Percentiles rank a stretch among this genome's conserved stretches.
phyloP scores from a whole-genome alignment of 2,888 invertebrate genomes.

The Calameuta idolon region DNA sequence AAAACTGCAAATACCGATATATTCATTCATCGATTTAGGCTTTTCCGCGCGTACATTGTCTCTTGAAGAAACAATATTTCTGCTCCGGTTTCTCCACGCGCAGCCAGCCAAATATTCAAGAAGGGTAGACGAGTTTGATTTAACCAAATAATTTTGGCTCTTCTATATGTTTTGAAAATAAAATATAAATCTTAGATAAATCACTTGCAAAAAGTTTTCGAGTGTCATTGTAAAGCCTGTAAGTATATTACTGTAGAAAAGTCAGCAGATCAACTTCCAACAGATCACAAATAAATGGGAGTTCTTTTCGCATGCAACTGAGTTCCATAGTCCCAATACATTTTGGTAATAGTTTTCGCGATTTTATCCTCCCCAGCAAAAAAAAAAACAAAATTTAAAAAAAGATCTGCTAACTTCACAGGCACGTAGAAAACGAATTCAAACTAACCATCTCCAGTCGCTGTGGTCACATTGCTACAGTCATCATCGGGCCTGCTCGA shows the following conservation, averaged over 20 bases:
- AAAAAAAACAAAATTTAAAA: too few relatives aligned
- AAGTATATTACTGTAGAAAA: neutral
- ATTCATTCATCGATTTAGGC: neutral
- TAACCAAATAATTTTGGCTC: neutral
- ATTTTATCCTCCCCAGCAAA: too few relatives aligned
- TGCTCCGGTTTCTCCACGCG: neutral
- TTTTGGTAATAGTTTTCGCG: too few relatives aligned
- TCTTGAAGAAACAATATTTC: neutral
- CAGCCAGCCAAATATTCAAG: neutral
- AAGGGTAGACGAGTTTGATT: neutral
- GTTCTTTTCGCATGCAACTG: too few relatives aligned
- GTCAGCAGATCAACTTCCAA: too few relatives aligned
- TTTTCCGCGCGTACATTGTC: neutral
- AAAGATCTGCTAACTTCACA: too few relatives aligned
- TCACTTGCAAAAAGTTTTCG: neutral
- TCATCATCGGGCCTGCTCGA: constrained; percentile 42
- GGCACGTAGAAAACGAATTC: neutral
- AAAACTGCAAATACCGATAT: neutral
- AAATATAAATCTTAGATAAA: neutral
- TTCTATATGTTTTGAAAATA: neutral
- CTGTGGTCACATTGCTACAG: constrained; percentile 60
- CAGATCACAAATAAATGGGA: too few relatives aligned
- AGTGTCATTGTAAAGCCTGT: neutral
- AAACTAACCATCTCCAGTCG: constrained; percentile 49
- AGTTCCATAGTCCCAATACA: too few relatives aligned